These are phyloP conservation scores for Avahi laniger DNA, from an alignment of 2,797 vertebrate genomes.

Conservation along the genomic window DNA sequence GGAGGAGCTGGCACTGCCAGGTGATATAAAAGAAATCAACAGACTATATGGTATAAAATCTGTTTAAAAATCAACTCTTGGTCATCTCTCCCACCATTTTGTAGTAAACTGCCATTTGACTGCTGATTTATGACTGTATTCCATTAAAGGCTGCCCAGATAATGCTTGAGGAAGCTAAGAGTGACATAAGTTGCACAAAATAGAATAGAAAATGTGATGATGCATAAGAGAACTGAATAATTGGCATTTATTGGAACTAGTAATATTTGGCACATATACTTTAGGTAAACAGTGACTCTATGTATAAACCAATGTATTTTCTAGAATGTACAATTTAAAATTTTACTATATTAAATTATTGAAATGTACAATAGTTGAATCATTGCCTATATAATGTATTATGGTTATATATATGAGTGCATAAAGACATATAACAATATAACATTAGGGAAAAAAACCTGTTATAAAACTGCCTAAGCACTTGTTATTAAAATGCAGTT, in stretches of 20 bases:
- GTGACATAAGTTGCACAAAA: neutral
- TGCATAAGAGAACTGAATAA: neutral
- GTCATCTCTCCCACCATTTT: neutral
- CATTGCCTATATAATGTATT: neutral
- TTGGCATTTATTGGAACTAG: neutral
- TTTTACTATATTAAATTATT: conserved; percentile 27
- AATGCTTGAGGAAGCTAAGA: neutral
- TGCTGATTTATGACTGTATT: neutral
- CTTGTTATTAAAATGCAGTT: conserved; percentile 45
- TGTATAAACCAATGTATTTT: neutral
- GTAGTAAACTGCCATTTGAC: neutral
- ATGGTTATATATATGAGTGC: neutral
- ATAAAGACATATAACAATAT: neutral
- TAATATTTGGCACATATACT: neutral
- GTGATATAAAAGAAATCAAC: neutral
- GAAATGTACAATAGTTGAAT: neutral
- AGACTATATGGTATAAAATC: neutral
- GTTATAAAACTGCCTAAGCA: conserved; percentile 4
- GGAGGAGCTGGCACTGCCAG: neutral
- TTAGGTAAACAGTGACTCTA: neutral
- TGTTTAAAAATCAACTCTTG: conserved; percentile 1
- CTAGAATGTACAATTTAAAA: neutral
- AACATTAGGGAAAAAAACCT: conserved; percentile 14
- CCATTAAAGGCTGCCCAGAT: neutral
- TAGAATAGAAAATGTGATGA: neutral